Base-by-base conservation (phyloP, 2,113 vertebrate species). In the Symphodus melops region DNA sequence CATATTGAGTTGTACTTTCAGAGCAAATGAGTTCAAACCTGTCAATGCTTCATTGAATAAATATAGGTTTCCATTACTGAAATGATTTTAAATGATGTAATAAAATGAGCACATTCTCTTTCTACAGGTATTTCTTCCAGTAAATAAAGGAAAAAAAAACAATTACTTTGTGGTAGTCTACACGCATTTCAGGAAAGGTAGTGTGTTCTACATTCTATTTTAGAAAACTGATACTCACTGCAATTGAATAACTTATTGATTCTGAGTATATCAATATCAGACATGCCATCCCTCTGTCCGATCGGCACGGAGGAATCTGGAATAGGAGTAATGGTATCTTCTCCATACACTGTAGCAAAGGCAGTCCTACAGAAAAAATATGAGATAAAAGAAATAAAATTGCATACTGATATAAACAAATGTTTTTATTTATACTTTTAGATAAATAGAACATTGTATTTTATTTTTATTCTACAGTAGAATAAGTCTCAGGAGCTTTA, bases 201-300 rank as follows among this genome's bases (percentile, higher is more conserved):
- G 6, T 17, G 46, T 14, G 16, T 46, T 14, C 3, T 3, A 9
- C 13, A 46, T 1, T 49, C 8, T 28, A 7, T 16, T 28, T 55
- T 39, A 33, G 21, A 2, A 41, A 20, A 41, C 46, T 9, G 56
- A 14, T 54, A 80, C 54, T 77, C n/a, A 72, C 63, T 37, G 55
- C 83, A 84, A n/a, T 49, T 13, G 1, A 84, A 86, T 1, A 88
- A 48, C 9, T 7, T 75, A 9, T 86, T 89, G 58, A 88, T 44
- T 51, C 60, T 88, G 39, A 66, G 51, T 19, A 83, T 68, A 46
- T 88, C 80, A 33, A 54, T 51, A 3, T 61, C 9, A 42, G 77
- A 79, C 74, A 88, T 71, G 0, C 20, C 58, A 0, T 41, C 12
- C 39, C 73, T 75, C 52, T 84, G 77, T 46, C 84, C 75, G 19